These are phyloP conservation scores for Panagrolaimus sp. DNA, from an alignment of 1,140 invertebrate species.

Conservation along the genomic window DNA sequence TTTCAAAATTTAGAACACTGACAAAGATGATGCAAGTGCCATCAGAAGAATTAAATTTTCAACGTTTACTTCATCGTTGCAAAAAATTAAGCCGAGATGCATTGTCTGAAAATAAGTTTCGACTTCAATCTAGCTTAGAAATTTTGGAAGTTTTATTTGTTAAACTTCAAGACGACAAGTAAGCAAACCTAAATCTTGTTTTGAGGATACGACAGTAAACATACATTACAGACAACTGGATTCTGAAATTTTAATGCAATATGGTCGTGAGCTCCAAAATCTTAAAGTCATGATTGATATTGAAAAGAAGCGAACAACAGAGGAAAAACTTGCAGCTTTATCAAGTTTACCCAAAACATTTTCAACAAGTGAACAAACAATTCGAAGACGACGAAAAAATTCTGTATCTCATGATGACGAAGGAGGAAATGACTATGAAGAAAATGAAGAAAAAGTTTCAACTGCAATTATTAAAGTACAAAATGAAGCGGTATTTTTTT, in stretches of 20 bases:
- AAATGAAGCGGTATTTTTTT: constrained; percentile 19
- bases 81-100: constrained; percentile 39
- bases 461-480: constrained; percentile 23
- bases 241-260: constrained; percentile 43
- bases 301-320: constrained; percentile 33
- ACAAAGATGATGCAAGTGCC: background rate
- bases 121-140: constrained; percentile 23
- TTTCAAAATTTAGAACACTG: constrained; percentile 1
- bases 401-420: constrained; percentile 6
- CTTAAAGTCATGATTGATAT: constrained; percentile 48
- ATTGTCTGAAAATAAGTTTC: constrained; percentile 34
- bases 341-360: constrained; percentile 27
- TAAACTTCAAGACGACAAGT: constrained; percentile 41
- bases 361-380: background rate
- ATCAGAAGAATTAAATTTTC: constrained; percentile 39
- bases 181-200: constrained; percentile 1
- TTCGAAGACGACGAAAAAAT: constrained; percentile 19
- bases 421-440: background rate
- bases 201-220: background rate
- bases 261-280: constrained; percentile 43
- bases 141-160: constrained; percentile 37
- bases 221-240: constrained; percentile 32
- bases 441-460: constrained; percentile 33
- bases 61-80: constrained; percentile 42
- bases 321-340: constrained; percentile 32